These are phyloP conservation scores for Microplitis manilae DNA, from an alignment of 2,888 invertebrate species.

Conservation along the genomic window DNA sequence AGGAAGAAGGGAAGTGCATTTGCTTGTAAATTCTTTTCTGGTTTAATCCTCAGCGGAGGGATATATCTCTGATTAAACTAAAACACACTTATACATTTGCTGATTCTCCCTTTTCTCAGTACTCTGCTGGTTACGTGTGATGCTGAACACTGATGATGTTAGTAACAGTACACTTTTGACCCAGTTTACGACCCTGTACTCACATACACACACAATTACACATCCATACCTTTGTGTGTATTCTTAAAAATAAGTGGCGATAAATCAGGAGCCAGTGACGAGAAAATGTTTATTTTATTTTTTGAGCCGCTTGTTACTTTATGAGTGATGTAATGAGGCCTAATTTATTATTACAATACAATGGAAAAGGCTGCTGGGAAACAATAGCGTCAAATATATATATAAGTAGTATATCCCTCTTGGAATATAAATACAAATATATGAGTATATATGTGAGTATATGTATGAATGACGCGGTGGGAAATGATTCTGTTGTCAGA, in stretches of 20 bases:
- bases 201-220: background rate
- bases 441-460: background rate
- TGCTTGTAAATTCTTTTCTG: slow-evolving; percentile 44
- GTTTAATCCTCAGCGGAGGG: slow-evolving; percentile 36
- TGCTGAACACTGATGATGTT: background rate
- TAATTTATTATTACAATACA: background rate
- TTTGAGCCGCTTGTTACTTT: background rate
- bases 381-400: background rate
- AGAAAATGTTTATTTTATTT: background rate
- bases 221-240: background rate
- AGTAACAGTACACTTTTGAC: slow-evolving; percentile 30
- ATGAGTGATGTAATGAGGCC: background rate
- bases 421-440: background rate
- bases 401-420: background rate
- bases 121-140: background rate
- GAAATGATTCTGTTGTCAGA: slow-evolving; percentile 1
- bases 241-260: background rate
- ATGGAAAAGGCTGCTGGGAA: background rate
- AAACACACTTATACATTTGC: background rate
- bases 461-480: background rate
- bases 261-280: background rate
- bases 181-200: slow-evolving; percentile 16
- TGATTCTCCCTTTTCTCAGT: slow-evolving; percentile 2
- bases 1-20: slow-evolving; percentile 44
- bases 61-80: slow-evolving; percentile 34